Evolutionary conservation across 2,113 vertebrate genomes (phyloP), one percentile per base, ranked within the genome.

Genomic region (Amia ocellicauda): DNA sequence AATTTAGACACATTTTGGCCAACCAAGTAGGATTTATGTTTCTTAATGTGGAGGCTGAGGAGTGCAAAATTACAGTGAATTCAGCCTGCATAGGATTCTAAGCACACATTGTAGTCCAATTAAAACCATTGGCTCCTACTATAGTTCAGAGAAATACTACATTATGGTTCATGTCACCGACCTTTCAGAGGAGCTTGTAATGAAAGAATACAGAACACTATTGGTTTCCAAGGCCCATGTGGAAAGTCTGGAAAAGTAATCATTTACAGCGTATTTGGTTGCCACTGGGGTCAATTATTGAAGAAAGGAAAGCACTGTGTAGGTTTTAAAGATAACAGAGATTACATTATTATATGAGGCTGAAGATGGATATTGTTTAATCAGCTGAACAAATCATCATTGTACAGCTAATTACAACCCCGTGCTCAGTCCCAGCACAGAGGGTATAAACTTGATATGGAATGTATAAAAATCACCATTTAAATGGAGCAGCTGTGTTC

Each of bases 391-490:
- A 67, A 63, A 73, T 67, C 49, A 40, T 68, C 54, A 66, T 49
- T 66, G 60, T 61, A 53, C 26, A 60, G 40, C 63, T 73, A 69
- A 73, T 73, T 76, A 58, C 58, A 66, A 62, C 54, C 66, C 54
- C 23, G 66, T 73, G 62, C 51, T 63, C 50, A 49, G 52, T 47
- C 47, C 36, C 22, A 47, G 19, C 52, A 27, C 52, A 42, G 13
- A 45, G 55, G 54, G 60, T 45, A 47, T 51, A 53, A 60, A 69
- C 57, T 57, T 69, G 51, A 73, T 58, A 64, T 63, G 43, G 59
- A 63, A 29, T 36, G 52, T 28, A 64, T 49, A 41, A 31, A 56
- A 58, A 68, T 60, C 36, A 63, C 68, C 45, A 49, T 66, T 69
- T 63, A 64, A 69, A 61, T 14, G 3, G 22, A 64, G 53, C 45